Conservation (phyloP, 1,140 invertebrate genomes). For the Pantala flavescens region DNA sequence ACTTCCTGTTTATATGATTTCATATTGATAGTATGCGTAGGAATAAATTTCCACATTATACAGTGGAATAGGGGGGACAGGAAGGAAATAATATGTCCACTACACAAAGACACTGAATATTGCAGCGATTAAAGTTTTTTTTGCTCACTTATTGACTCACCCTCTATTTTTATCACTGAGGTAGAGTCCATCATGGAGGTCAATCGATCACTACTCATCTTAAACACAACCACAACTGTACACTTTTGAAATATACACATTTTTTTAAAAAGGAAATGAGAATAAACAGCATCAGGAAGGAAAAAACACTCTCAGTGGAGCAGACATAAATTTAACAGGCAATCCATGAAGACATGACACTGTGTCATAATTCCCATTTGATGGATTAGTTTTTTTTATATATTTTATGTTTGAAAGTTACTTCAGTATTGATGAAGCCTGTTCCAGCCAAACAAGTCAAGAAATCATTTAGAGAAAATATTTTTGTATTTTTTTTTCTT, state of each 20-base stretch:
- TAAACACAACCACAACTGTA: background rate
- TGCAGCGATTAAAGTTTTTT: background rate
- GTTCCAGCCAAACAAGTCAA: no score
- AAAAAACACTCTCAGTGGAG: no score
- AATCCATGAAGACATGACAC: no score
- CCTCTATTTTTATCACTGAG: background rate
- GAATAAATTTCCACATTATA: background rate
- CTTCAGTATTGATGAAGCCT: no score
- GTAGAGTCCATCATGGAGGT: background rate
- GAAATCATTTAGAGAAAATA: no score
- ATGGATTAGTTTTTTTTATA: no score
- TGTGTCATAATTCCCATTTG: no score
- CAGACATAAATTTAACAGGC: no score
- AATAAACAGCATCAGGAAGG: no score
- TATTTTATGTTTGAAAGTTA: no score
- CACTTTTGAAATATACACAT: background rate
- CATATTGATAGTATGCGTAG: background rate
- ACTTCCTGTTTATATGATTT: background rate
- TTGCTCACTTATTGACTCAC: background rate
- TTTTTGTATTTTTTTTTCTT: no score
- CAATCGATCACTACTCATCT: background rate
- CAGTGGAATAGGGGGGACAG: background rate
- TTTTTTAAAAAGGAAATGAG: no score
- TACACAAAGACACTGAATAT: constrained; percentile 2
- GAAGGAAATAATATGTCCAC: background rate